A percentile compares a stretch with the other conserved stretches of the same genome.
These are phyloP conservation scores for Apocheima hispidaria DNA, from an alignment of 2,888 invertebrate genomes.

Conservation along the genomic window DNA sequence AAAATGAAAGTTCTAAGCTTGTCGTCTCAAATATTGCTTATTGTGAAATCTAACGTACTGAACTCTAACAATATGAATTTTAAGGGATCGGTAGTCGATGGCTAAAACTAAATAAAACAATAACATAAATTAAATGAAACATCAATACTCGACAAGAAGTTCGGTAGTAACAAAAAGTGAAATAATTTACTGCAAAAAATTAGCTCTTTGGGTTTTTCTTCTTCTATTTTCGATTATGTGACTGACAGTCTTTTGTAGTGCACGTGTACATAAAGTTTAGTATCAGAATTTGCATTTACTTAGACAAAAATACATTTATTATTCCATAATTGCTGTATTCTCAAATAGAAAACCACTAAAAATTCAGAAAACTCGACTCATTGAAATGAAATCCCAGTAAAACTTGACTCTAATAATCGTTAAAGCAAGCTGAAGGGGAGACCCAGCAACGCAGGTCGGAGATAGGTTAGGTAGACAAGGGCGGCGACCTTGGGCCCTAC, in stretches of 20 bases:
- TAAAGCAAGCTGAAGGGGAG: conserved; percentile 57
- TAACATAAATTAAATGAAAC: not conserved
- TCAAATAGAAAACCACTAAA: conserved; percentile 2
- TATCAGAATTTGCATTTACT: not conserved
- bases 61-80: not conserved
- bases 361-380: conserved; percentile 23
- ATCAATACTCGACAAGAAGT: not conserved
- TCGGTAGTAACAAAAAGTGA: not conserved
- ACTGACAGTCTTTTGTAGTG: not conserved
- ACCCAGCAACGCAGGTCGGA: conserved; percentile 74
- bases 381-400: conserved; percentile 37
- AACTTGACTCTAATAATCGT: conserved; percentile 66
- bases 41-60: too few species aligned
- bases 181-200: not conserved
- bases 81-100: not conserved
- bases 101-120: not conserved
- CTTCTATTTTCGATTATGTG: too few species aligned
- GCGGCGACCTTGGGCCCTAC: conserved; percentile 78
- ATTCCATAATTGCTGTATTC: not conserved
- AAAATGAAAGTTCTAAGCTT: not conserved
- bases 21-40: not conserved
- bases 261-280: not conserved
- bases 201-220: not conserved
- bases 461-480: conserved; percentile 78
- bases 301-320: not conserved